Conservation (phyloP, 2,888 invertebrate species). For the Drosophila setosimentum region DNA sequence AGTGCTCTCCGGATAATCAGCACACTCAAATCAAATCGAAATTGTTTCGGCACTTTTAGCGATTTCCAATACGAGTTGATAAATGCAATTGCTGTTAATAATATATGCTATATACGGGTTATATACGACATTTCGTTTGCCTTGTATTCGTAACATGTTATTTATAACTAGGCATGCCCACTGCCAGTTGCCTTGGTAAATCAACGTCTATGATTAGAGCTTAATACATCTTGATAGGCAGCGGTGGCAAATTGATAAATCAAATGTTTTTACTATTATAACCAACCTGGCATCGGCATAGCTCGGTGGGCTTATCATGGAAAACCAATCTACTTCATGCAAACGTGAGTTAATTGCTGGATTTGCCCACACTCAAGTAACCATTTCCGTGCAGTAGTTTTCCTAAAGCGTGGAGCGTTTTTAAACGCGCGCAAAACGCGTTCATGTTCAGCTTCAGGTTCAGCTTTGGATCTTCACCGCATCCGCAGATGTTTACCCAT, state of each 20-base stretch:
- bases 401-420: slow-evolving; percentile 25
- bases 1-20: slow-evolving; percentile 37
- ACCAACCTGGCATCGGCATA: background rate
- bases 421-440: slow-evolving; percentile 45
- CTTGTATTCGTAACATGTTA: slow-evolving; percentile 32
- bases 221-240: slow-evolving; percentile 74
- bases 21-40: slow-evolving; percentile 55
- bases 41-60: slow-evolving; percentile 21
- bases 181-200: slow-evolving; percentile 52
- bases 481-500: slow-evolving; percentile 80
- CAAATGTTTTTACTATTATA: slow-evolving; percentile 58
- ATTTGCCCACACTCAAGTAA: slow-evolving; percentile 48
- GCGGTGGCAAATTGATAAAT: slow-evolving; percentile 65
- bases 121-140: slow-evolving; percentile 42
- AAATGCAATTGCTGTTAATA: slow-evolving; percentile 67
- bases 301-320: slow-evolving; percentile 30
- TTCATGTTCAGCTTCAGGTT: slow-evolving; percentile 29
- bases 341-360: slow-evolving; percentile 55
- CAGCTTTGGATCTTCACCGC: slow-evolving; percentile 66
- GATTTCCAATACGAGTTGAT: slow-evolving; percentile 56
- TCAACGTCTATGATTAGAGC: slow-evolving; percentile 75
- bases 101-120: slow-evolving; percentile 42
- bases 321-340: slow-evolving; percentile 41
- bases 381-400: slow-evolving; percentile 53
- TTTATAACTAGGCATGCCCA: slow-evolving; percentile 41